Evolutionary conservation across 1,140 invertebrate genomes (phyloP), one percentile per base, ranked within the genome.

Genomic region (Drosophila kepulauana): DNA sequence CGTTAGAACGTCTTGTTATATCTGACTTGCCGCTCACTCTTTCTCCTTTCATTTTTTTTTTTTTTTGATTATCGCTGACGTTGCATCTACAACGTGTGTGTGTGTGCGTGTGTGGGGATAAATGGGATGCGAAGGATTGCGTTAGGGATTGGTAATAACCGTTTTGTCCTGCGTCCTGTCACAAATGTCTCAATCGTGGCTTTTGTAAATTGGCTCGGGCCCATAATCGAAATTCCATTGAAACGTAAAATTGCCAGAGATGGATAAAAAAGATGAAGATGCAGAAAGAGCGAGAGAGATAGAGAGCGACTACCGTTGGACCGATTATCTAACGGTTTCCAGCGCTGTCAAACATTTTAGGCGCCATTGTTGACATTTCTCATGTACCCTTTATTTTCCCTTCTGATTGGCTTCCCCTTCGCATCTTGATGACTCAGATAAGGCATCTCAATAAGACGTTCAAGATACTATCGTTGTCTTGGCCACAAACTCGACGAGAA

Each of bases 211-310:
- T 86, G 82, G 82, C 82, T 77, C 68, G 51, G 77, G 73, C 74
- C 70, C 75, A 75, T 88, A 88, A 88, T 84, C 75, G 84, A 88
- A 88, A 81, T 88, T 78, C 79, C 85, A 84, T 71, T 84, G 85
- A 78, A 88, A 88, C 71, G 78, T 88, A 81, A 88, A 88, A 84
- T 84, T 88, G 85, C 71, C 75, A 67, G 13, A 68, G 35, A 33
- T 25, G 64, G 43, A 49, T n/a, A 67, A 52, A 20, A 16, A 65
- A 15, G 20, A 13, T 6, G 59, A 51, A 35, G 48, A 51, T 11
- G 48, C 11, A 38, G 35, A 38, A 38, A 38, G 7, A 7, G 35
- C 7, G 35, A 38, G 35, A 38, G 35, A 11, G 35, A 38, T 3
- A 38, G 20, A 65, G 49, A 66, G 52, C 43, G 45, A 66, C 56